phyloP scores from a whole-genome alignment of 2,797 vertebrate species.

The Pseudochromis fuscus region DNA sequence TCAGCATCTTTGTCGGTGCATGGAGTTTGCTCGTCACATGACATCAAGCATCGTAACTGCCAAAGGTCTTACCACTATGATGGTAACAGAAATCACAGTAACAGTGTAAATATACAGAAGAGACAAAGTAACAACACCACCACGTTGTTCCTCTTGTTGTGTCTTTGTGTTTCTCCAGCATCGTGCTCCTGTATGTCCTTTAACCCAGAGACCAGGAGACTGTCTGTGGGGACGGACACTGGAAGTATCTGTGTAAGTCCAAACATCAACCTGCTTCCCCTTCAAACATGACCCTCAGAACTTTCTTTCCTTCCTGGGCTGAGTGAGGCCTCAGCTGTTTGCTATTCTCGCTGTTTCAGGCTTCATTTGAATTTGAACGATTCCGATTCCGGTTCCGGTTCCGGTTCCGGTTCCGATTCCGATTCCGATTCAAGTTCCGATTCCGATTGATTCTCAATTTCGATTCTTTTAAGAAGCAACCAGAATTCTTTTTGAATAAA shows the following conservation, averaged over 20 bases:
- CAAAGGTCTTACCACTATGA: neutral
- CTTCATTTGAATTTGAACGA: too few relatives aligned
- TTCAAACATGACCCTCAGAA: constrained; percentile 6
- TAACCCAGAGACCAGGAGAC: constrained; percentile 97
- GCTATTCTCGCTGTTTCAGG: too few relatives aligned
- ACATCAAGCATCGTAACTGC: too few relatives aligned
- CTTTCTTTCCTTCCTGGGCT: neutral
- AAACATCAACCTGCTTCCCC: neutral
- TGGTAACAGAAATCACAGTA: neutral
- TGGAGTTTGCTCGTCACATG: neutral
- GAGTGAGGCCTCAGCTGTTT: neutral
- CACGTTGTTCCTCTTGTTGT: neutral
- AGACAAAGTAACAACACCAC: neutral
- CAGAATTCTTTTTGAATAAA: too few relatives aligned
- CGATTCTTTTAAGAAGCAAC: too few relatives aligned
- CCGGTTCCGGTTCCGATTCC: too few relatives aligned
- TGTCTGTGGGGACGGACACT: constrained; percentile 95
- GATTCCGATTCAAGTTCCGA: too few relatives aligned
- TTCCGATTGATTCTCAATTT: too few relatives aligned
- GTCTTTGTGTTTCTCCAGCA: constrained; percentile 83
- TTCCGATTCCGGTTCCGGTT: too few relatives aligned
- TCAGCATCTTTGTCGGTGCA: too few relatives aligned
- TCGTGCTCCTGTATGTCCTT: constrained; percentile 97
- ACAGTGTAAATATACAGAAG: too few relatives aligned
- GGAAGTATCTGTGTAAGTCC: constrained; percentile 95